Percentiles rank a stretch among this genome's conserved stretches.
Evolutionary conservation across 1,140 invertebrate genomes (phyloP).

Genomic region (Varroa destructor): DNA sequence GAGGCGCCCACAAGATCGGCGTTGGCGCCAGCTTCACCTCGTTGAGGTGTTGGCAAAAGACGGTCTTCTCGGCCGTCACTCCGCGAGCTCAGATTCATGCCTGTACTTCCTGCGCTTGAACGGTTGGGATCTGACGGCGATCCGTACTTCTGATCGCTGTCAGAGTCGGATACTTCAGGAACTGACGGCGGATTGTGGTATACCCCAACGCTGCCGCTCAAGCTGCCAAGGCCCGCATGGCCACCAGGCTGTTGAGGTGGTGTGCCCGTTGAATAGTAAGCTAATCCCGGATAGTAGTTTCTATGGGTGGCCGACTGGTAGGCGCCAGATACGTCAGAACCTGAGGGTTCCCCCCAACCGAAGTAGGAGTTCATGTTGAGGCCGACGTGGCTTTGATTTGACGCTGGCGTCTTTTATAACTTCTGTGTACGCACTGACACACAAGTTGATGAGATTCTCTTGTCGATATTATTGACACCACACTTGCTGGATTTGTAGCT

Average conservation of each 20-base stretch:
- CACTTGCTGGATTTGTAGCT: too few species aligned
- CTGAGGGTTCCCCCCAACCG: constrained; percentile 24
- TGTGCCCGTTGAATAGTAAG: constrained; percentile 16
- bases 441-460: background rate
- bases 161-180: constrained; percentile 6
- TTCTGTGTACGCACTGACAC: background rate
- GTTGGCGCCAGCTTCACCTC: background rate
- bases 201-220: too few species aligned
- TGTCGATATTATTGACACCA: too few species aligned
- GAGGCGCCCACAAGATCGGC: constrained; percentile 2
- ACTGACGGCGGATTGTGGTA: constrained; percentile 26
- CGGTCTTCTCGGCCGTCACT: constrained; percentile 12
- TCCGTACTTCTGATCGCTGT: constrained; percentile 26
- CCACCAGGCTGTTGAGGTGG: constrained; percentile 15
- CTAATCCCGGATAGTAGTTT: constrained; percentile 19
- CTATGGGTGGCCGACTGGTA: constrained; percentile 24
- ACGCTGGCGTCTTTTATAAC: background rate
- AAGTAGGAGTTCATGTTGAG: constrained; percentile 27
- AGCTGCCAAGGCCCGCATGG: background rate
- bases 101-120: constrained; percentile 10
- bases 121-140: constrained; percentile 20
- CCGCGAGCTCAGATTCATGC: constrained; percentile 26
- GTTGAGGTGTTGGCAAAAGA: constrained; percentile 14
- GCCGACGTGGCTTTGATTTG: constrained; percentile 1
- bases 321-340: constrained; percentile 14